A percentile compares a stretch with the other conserved stretches of the same genome.
Conservation (phyloP, 2,888 invertebrate species). For the Himalopsyche kuldschensis region DNA sequence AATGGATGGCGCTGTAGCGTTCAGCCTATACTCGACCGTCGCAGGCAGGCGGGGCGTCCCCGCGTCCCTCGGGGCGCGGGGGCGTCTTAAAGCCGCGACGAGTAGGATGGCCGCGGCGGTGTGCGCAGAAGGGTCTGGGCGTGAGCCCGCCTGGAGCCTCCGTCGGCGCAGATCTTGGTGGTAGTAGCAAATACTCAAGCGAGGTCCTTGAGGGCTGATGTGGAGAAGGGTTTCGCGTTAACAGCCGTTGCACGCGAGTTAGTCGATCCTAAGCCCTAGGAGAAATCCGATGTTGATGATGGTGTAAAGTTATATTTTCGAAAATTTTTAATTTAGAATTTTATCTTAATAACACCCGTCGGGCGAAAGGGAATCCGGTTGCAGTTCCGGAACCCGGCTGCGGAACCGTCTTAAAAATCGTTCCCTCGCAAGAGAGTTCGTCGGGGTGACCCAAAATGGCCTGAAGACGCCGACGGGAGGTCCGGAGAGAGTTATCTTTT, state of each 20-base stretch:
- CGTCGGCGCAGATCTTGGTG: constrained; percentile 67
- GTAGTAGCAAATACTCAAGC: constrained; percentile 72
- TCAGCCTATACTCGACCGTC: constrained; percentile 56
- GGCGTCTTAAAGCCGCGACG: constrained; percentile 58
- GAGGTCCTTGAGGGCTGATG: constrained; percentile 59
- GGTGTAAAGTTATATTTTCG: constrained; percentile 39
- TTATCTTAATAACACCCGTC: too few species aligned
- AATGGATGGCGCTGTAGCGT: constrained; percentile 67
- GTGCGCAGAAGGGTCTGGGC: constrained; percentile 65
- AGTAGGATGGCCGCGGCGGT: constrained; percentile 61
- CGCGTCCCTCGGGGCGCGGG: constrained; percentile 16
- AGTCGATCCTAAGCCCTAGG: neutral
- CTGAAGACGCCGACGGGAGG: constrained; percentile 61
- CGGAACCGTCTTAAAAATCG: constrained; percentile 56
- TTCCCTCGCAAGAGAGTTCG: constrained; percentile 51
- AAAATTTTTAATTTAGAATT: too few species aligned
- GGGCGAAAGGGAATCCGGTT: constrained; percentile 63
- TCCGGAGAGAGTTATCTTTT: constrained; percentile 57
- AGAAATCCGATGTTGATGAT: neutral
- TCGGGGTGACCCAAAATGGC: constrained; percentile 57
- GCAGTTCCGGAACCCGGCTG: constrained; percentile 63
- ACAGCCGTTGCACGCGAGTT: neutral
- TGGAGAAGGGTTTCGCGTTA: neutral
- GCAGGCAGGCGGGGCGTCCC: constrained; percentile 47
- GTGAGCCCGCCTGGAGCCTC: constrained; percentile 58